phyloP scores from a whole-genome alignment of 2,888 invertebrate species.

The Nebria brevicollis region DNA sequence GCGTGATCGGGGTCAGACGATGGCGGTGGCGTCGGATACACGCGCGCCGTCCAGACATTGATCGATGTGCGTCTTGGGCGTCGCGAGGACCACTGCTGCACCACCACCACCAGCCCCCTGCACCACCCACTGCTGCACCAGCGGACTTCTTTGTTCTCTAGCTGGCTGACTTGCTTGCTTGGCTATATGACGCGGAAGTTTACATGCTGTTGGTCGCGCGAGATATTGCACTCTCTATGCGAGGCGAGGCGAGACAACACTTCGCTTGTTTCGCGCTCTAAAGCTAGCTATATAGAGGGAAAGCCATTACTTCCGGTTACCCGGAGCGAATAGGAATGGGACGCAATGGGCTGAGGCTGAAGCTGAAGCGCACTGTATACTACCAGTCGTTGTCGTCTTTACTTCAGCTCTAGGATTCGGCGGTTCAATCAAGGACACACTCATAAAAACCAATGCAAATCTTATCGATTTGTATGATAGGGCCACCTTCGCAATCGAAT shows the following conservation, averaged over 20 bases:
- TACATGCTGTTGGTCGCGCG: slow-evolving; percentile 44
- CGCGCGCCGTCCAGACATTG: slow-evolving; percentile 66
- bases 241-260: slow-evolving; percentile 4
- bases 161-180: slow-evolving; percentile 10
- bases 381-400: neutral
- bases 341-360: slow-evolving; percentile 16
- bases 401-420: neutral
- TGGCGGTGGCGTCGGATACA: slow-evolving; percentile 25
- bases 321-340: slow-evolving; percentile 20
- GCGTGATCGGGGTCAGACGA: slow-evolving; percentile 46
- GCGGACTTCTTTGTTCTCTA: slow-evolving; percentile 49
- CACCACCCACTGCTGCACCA: slow-evolving; percentile 31
- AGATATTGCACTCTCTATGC: slow-evolving; percentile 30
- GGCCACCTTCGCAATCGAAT: neutral
- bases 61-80: slow-evolving; percentile 74
- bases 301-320: slow-evolving; percentile 42
- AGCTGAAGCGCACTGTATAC: slow-evolving; percentile 14
- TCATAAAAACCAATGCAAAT: slow-evolving; percentile 1
- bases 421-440: neutral
- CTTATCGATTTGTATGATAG: neutral
- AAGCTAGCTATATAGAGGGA: neutral
- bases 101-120: slow-evolving; percentile 42
- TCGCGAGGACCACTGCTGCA: slow-evolving; percentile 67
- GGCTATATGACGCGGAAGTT: slow-evolving; percentile 44
- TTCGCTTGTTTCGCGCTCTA: slow-evolving; percentile 8